Conservation (phyloP, 2,113 vertebrate species). For the Centrocercus urophasianus region DNA sequence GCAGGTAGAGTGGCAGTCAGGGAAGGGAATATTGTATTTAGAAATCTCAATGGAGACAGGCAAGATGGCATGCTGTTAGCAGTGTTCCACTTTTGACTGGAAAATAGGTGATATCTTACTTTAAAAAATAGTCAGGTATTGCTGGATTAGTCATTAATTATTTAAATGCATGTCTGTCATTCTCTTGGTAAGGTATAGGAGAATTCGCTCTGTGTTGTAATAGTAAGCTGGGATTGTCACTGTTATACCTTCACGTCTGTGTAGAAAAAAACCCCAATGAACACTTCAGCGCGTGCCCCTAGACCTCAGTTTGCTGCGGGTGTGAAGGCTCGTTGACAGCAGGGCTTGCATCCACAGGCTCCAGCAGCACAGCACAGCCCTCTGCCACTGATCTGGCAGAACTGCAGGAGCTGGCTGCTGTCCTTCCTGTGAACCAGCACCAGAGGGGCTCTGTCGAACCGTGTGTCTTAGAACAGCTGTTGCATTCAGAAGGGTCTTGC, state of each 20-base stretch:
- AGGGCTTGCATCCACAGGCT: not conserved
- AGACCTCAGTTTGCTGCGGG: not conserved
- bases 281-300: not conserved
- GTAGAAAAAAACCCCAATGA: accelerated
- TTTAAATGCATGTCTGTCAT: not conserved
- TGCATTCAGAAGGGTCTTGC: not conserved
- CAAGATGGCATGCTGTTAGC: not conserved
- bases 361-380: not conserved
- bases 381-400: not conserved
- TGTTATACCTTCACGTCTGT: not conserved
- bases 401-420: not conserved
- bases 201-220: not conserved
- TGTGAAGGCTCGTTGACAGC: not conserved
- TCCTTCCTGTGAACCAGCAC: not conserved
- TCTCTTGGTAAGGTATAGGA: not conserved
- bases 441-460: not conserved
- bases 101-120: not conserved
- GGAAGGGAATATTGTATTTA: not conserved
- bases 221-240: not conserved
- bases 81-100: not conserved
- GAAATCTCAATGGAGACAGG: not conserved
- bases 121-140: not conserved
- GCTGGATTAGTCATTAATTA: not conserved
- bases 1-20: conserved; percentile 47
- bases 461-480: not conserved